These are phyloP conservation scores for Nematopogon swammerdamellus DNA, from an alignment of 2,888 invertebrate species.

Conservation along the genomic window DNA sequence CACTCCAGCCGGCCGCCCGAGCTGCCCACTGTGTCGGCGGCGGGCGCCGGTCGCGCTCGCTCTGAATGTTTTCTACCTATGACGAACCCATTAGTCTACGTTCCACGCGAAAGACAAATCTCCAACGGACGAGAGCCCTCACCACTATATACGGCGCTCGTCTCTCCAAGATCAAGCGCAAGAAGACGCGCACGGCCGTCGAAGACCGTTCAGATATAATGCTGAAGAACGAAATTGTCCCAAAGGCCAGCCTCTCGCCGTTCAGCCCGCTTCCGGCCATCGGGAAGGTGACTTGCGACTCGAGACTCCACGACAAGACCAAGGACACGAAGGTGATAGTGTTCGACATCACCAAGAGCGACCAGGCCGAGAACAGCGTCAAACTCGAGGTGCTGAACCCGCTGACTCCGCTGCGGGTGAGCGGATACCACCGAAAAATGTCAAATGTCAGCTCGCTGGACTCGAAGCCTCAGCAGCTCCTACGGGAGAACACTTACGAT, in stretches of 20 bases:
- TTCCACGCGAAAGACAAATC: slow-evolving; percentile 28
- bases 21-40: slow-evolving; percentile 29
- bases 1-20: neutral
- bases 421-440: slow-evolving; percentile 22
- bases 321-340: slow-evolving; percentile 37
- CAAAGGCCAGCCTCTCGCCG: slow-evolving; percentile 36
- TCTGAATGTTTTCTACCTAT: slow-evolving; percentile 15
- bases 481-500: slow-evolving; percentile 47
- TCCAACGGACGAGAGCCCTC: slow-evolving; percentile 28
- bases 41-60: slow-evolving; percentile 32
- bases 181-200: slow-evolving; percentile 38
- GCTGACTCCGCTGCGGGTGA: slow-evolving; percentile 34
- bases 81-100: slow-evolving; percentile 28
- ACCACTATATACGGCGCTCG: slow-evolving; percentile 48
- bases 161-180: slow-evolving; percentile 24
- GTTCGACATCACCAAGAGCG: slow-evolving; percentile 31
- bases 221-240: slow-evolving; percentile 35
- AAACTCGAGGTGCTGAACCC: slow-evolving; percentile 40
- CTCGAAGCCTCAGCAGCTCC: slow-evolving; percentile 30
- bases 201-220: slow-evolving; percentile 22
- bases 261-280: slow-evolving; percentile 49
- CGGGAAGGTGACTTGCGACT: slow-evolving; percentile 24
- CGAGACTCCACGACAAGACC: slow-evolving; percentile 17
- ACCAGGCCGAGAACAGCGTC: slow-evolving; percentile 9
- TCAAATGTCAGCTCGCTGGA: slow-evolving; percentile 18